Conservation (phyloP, 1,140 invertebrate genomes). For the Dermatophagoides farinae region DNA sequence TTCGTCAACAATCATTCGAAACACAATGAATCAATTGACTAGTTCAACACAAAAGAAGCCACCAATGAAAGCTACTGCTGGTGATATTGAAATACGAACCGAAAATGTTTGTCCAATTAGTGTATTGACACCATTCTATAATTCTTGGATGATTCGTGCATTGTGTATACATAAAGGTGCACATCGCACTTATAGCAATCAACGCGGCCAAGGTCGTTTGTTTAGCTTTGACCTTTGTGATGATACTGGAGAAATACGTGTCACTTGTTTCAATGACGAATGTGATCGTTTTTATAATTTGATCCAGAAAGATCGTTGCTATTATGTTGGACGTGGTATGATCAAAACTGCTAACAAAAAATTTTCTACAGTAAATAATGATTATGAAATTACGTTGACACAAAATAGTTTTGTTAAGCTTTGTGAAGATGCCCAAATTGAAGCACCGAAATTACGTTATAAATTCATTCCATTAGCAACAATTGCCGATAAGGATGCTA, state of each 20-base stretch:
- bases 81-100: not conserved
- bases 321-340: constrained; percentile 5
- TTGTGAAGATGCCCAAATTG: constrained; percentile 30
- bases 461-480: constrained; percentile 56
- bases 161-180: not conserved
- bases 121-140: constrained; percentile 10
- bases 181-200: constrained; percentile 50
- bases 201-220: constrained; percentile 74
- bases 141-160: constrained; percentile 8
- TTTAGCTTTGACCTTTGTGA: constrained; percentile 83
- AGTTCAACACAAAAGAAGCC: not conserved
- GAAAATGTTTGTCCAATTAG: constrained; percentile 11
- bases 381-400: constrained; percentile 87
- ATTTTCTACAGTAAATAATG: constrained; percentile 46
- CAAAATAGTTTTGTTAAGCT: constrained; percentile 50
- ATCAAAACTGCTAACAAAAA: constrained; percentile 13
- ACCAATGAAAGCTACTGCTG: not conserved
- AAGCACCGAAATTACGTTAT: constrained; percentile 57
- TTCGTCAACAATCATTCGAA: not conserved
- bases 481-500: constrained; percentile 36
- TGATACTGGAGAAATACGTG: constrained; percentile 78
- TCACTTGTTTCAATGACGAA: constrained; percentile 75
- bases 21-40: not conserved
- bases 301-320: constrained; percentile 47
- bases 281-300: constrained; percentile 77